A percentile compares a stretch with the other conserved stretches of the same genome.
Conservation (phyloP, 2,888 invertebrate genomes). For the Stratiomys singularior region DNA sequence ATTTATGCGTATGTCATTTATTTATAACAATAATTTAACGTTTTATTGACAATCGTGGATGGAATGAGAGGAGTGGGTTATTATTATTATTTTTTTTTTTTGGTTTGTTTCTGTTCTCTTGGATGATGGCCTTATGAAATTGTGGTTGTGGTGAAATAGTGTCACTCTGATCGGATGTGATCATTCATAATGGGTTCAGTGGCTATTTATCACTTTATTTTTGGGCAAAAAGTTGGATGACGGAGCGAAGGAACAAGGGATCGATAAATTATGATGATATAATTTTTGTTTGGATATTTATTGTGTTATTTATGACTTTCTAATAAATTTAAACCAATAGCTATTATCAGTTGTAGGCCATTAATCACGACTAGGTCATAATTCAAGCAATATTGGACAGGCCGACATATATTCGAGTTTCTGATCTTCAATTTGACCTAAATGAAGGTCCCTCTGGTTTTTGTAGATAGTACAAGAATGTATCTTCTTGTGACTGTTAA, state of each 20-base stretch:
- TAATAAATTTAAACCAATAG: neutral
- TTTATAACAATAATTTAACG: slow-evolving; percentile 20
- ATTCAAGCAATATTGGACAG: too few species aligned
- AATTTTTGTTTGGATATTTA: too few species aligned
- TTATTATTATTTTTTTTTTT: neutral
- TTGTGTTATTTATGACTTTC: neutral
- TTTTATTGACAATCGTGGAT: slow-evolving; percentile 16
- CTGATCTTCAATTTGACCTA: too few species aligned
- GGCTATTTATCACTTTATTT: neutral
- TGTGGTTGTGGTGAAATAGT: neutral
- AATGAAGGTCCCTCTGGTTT: too few species aligned
- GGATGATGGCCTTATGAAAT: too few species aligned
- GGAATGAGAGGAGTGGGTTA: neutral
- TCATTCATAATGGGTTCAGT: neutral
- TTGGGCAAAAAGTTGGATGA: neutral
- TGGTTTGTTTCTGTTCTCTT: neutral
- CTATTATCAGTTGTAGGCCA: neutral
- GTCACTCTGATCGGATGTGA: slow-evolving; percentile 7
- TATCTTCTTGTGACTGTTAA: too few species aligned
- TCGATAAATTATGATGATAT: too few species aligned
- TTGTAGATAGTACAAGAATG: too few species aligned
- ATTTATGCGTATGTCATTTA: neutral
- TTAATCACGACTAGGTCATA: neutral
- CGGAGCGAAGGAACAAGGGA: too few species aligned
- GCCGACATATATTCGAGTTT: too few species aligned